Evolutionary conservation across 1,140 invertebrate species (phyloP), one percentile per base, ranked within the genome.

Genomic region (Pemphigus obesinymphae): DNA sequence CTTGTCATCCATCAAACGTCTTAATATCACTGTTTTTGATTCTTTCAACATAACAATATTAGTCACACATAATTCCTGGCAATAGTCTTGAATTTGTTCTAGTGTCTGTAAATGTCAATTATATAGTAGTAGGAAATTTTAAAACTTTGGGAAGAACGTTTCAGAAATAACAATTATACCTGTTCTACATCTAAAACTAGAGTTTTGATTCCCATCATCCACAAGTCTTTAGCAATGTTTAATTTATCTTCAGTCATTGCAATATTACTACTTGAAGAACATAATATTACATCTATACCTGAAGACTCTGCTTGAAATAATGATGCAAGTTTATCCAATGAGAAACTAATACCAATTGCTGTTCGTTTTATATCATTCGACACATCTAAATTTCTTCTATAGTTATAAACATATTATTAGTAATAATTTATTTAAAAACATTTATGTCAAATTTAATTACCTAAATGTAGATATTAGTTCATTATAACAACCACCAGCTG

Each of bases 331-430:
- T 91, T 93, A 78, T 92, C 91, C 76, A 95, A 86, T 1, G 91
- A 92, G 61, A 95, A 89, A 50, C 93, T 93, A 17, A 94, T 89
- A 17, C 94, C 94, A 6, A 92, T 92, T 0, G 91, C 93, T 76
- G 88, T 89, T 83, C 80, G 82, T n/a, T 40, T 80, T 50, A 40
- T 84, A 89, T 86, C 84, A 88, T 86, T 83, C 84, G 83, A 58
- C 84, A 50, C 87, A 84, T 63, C 86, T 84, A 83, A 88, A 86
- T 15, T 88, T 73, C 5, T 86, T 84, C 83, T 88, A 85, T 58
- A 87, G 88, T 15, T 85, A 86, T 45, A 85, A 83, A 84, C 82
- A 76, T 82, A 83, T 75, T 58, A 68, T 5, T 23, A 40, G 5
- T 53, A 81, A 82, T 61, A 50, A 20, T 31, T 34, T 50, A 6